phyloP scores from a whole-genome alignment of 2,113 vertebrate species.

The Chamaetylas fuelleborni region DNA sequence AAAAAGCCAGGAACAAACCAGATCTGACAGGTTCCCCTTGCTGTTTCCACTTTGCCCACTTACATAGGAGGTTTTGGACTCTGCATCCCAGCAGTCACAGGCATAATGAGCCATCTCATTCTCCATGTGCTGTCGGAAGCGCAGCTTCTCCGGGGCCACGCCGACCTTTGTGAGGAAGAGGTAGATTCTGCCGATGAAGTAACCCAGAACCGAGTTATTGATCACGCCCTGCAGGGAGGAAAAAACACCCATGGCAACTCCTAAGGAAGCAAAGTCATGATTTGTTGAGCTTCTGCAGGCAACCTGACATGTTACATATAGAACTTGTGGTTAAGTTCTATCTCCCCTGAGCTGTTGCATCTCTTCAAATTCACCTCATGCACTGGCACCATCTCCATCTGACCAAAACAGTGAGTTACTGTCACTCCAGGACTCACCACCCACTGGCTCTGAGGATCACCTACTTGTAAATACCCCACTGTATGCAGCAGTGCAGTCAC shows the following conservation, averaged over 20 bases:
- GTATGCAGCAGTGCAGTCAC: neutral
- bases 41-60: slow-evolving; percentile 28
- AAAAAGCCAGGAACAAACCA: neutral
- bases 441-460: neutral
- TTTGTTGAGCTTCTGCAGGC: neutral
- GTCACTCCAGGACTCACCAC: neutral
- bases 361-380: neutral
- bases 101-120: slow-evolving; percentile 99
- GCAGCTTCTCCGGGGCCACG: slow-evolving; percentile 90
- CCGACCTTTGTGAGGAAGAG: slow-evolving; percentile 95
- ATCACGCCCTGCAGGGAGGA: slow-evolving; percentile 85
- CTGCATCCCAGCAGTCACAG: slow-evolving; percentile 98
- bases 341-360: neutral
- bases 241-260: neutral
- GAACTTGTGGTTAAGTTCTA: neutral
- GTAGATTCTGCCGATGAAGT: slow-evolving; percentile 98
- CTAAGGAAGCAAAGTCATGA: neutral
- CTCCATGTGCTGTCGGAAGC: slow-evolving; percentile 99
- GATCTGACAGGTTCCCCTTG: neutral
- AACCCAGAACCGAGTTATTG: slow-evolving; percentile 97
- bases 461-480: neutral
- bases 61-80: slow-evolving; percentile 97
- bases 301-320: fast-evolving
- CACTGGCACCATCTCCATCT: neutral
- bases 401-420: neutral